Conservation (phyloP, 2,888 invertebrate genomes). For the Arge pagana region DNA sequence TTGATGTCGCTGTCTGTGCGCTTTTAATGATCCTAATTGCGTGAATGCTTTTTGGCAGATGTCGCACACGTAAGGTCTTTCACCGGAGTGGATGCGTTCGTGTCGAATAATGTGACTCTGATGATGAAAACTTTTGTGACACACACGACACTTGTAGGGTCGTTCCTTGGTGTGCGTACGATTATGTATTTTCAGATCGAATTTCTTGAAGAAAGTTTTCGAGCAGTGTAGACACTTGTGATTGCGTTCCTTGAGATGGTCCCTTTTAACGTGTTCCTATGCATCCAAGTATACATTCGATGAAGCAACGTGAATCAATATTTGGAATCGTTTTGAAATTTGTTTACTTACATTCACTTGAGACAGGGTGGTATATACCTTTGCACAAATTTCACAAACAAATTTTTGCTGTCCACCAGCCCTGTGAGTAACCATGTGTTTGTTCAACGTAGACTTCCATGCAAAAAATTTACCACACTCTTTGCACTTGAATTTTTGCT, state of each 20-base stretch:
- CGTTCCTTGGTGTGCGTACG: conserved; percentile 54
- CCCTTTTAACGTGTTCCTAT: conserved; percentile 54
- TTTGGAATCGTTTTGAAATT: neutral
- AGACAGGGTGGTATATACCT: conserved; percentile 47
- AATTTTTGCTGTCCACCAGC: conserved; percentile 48
- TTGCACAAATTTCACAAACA: conserved; percentile 50
- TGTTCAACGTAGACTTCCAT: conserved; percentile 56
- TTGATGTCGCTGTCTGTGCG: conserved; percentile 43
- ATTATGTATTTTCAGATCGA: conserved; percentile 54
- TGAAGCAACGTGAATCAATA: neutral
- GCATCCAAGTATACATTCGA: conserved; percentile 1
- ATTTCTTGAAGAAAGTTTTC: conserved; percentile 55
- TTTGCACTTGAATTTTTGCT: conserved; percentile 51
- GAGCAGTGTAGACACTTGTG: conserved; percentile 50
- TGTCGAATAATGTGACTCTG: conserved; percentile 55
- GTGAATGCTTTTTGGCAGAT: conserved; percentile 47
- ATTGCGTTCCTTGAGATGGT: conserved; percentile 52
- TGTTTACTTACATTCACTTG: conserved; percentile 49
- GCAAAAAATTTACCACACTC: conserved; percentile 52
- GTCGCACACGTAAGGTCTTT: conserved; percentile 45
- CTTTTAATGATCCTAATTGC: conserved; percentile 45
- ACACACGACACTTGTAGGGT: conserved; percentile 52
- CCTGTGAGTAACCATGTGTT: conserved; percentile 50
- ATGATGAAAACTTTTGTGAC: conserved; percentile 54
- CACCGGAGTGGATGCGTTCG: conserved; percentile 51